Evolutionary conservation across 2,888 invertebrate species (phyloP), one percentile per base, ranked within the genome.

Genomic region (Carabus problematicus): DNA sequence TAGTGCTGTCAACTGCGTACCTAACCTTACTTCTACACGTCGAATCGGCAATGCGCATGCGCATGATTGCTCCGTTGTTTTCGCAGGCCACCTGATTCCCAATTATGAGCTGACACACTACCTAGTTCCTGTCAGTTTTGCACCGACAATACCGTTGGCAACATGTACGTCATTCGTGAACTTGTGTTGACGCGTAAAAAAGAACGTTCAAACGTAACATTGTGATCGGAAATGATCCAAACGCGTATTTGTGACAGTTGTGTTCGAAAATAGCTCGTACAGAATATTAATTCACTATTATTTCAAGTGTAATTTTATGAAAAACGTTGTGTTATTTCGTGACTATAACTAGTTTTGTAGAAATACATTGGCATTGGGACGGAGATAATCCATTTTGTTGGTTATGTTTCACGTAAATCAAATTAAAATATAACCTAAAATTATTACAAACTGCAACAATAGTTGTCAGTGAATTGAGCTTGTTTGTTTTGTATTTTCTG

Each of bases 51-150:
- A 0, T 19, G 18, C 47, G 60, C 60, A 59, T 67, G 67, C 56
- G 56, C 11, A n/a, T 8, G 19, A n/a, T 19, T 11, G 16, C 19
- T 61, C 64, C 39, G 43, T 55, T 64, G 64, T 64, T 64, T 64
- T 64, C 64, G 45, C 56, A 64, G 64, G 43, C n/a, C 64, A 64
- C 64, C 43, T 64, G 55, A 55, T 55, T 29, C 16, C 16, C 18
- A 14, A 14, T 29, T 29, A 29, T 29, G 2, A n/a, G 29, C 29
- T 29, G 29, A 29, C 29, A 29, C 29, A 52, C 14, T 52, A 7
- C 11, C 14, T 16, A 19, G 52, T 8, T 18, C 12, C 12, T 12
- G 14, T 14, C 6, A 52, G n/a, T 12, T 14, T 52, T 52, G 52
- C 14, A 16, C 19, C 1, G 14, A 14, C 1, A 1, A 16, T 9